Conservation (phyloP, 1,140 invertebrate genomes). For the Lethocerus indicus region DNA sequence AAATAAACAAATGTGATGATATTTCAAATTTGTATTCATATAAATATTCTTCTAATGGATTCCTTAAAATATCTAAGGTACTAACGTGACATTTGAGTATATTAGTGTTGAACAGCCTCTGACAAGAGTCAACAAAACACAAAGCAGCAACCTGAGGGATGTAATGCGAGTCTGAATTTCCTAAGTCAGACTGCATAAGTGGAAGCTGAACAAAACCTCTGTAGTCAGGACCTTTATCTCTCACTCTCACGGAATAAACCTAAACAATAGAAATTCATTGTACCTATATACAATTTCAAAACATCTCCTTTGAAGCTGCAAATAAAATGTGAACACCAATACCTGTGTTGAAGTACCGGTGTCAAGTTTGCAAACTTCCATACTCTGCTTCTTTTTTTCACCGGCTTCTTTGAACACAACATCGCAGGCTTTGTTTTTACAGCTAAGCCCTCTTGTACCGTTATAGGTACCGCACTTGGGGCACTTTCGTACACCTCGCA, state of each 20-base stretch:
- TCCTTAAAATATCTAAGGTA: too few species aligned
- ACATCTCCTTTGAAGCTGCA: background rate
- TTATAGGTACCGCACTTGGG: constrained; percentile 64
- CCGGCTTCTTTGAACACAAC: constrained; percentile 46
- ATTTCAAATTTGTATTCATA: too few species aligned
- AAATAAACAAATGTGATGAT: too few species aligned
- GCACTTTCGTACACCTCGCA: constrained; percentile 54
- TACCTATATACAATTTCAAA: background rate
- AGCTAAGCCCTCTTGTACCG: constrained; percentile 51
- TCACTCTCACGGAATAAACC: constrained; percentile 49
- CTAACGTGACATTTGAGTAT: constrained; percentile 37
- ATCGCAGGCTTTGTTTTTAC: constrained; percentile 61
- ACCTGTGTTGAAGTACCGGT: constrained; percentile 14
- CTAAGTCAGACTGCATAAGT: constrained; percentile 27
- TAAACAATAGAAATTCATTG: constrained; percentile 26
- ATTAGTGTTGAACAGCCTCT: constrained; percentile 33
- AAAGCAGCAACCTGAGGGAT: constrained; percentile 33
- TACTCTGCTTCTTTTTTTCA: constrained; percentile 41
- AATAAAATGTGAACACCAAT: background rate
- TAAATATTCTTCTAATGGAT: too few species aligned
- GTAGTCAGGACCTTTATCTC: constrained; percentile 50
- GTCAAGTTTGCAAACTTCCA: constrained; percentile 36
- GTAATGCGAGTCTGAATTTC: constrained; percentile 26
- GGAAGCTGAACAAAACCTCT: constrained; percentile 59
- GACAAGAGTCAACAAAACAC: constrained; percentile 50